These are phyloP conservation scores for Malurus leucopterus DNA, from an alignment of 2,797 vertebrate species.

Conservation along the genomic window DNA sequence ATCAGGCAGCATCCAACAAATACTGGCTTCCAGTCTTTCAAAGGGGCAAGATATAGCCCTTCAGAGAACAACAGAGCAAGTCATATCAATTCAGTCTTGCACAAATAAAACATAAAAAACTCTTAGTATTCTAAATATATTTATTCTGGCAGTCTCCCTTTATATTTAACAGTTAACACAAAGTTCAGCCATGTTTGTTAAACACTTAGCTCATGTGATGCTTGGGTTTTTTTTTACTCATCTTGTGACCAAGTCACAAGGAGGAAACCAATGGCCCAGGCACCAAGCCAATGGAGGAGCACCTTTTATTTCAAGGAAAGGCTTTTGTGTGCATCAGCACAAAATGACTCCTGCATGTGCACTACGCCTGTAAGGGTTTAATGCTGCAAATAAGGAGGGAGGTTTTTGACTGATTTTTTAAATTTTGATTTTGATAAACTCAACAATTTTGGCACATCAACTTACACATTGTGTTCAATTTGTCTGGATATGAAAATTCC, in stretches of 20 bases:
- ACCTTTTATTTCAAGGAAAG: neutral
- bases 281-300: rapidly evolving
- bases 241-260: neutral
- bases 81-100: neutral
- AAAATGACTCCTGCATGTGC: neutral
- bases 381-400: neutral
- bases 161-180: neutral
- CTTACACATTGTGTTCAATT: neutral
- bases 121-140: neutral
- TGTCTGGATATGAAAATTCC: neutral
- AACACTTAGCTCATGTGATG: neutral
- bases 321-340: neutral
- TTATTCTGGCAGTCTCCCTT: neutral
- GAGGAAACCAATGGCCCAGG: neutral
- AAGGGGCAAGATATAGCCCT: neutral
- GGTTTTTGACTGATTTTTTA: neutral
- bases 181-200: neutral
- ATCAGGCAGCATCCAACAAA: constrained; percentile 37
- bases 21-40: constrained; percentile 38
- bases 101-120: neutral
- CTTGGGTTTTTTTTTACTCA: neutral
- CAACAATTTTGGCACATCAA: neutral
- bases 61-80: neutral
- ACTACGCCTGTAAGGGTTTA: neutral
- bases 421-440: neutral